Percentiles rank a stretch among this genome's conserved stretches.
Evolutionary conservation across 2,797 vertebrate species (phyloP).

Genomic region (Pyrocephalus nanus): DNA sequence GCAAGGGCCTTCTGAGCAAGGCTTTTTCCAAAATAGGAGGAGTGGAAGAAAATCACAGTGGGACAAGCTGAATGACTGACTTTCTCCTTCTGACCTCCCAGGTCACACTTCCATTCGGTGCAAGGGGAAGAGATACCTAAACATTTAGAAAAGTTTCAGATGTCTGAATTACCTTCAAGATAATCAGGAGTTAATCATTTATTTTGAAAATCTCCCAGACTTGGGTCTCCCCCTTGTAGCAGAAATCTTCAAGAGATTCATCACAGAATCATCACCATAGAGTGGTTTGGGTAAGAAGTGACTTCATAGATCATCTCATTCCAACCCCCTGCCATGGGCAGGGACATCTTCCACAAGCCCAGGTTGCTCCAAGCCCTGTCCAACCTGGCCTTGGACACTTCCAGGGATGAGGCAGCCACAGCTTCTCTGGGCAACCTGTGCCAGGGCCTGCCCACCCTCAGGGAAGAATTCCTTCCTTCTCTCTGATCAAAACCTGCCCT

Average conservation of each 20-base stretch:
- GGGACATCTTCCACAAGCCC: background rate
- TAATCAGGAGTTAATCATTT: rapidly evolving
- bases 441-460: background rate
- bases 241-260: background rate
- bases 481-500: background rate
- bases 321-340: background rate
- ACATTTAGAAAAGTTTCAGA: background rate
- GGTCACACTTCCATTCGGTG: background rate
- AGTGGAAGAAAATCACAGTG: background rate
- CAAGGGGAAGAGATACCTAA: background rate
- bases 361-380: rapidly evolving
- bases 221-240: background rate
- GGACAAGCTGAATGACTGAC: background rate
- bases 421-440: rapidly evolving
- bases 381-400: background rate
- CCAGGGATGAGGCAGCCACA: background rate
- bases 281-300: background rate
- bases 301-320: background rate
- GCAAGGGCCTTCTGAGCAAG: background rate
- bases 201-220: background rate
- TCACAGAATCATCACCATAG: background rate
- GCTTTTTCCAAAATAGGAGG: background rate
- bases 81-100: background rate
- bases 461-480: background rate
- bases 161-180: background rate